Evolutionary conservation across 1,140 invertebrate species (phyloP).

Genomic region (Eupeodes corollae): DNA sequence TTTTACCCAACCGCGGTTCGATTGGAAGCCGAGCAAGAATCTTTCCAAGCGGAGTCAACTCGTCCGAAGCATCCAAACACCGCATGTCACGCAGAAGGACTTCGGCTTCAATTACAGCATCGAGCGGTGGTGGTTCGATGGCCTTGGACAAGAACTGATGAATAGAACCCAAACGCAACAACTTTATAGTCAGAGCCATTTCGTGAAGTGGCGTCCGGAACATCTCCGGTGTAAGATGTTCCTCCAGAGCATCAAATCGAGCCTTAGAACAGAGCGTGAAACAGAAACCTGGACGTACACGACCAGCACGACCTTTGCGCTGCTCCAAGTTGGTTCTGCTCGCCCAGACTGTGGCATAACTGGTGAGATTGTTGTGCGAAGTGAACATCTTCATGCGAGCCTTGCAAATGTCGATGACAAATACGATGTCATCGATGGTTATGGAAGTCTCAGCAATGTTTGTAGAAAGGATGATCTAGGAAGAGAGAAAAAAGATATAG

Average conservation of each 20-base stretch:
- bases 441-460: conserved; percentile 92
- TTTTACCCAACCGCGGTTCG: conserved; percentile 87
- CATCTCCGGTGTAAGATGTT: conserved; percentile 91
- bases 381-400: conserved; percentile 93
- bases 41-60: conserved; percentile 77
- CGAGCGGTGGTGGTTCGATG: conserved; percentile 84
- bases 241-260: conserved; percentile 64
- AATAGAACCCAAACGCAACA: conserved; percentile 79
- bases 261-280: conserved; percentile 77
- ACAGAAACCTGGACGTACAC: conserved; percentile 76
- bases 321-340: conserved; percentile 86
- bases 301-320: conserved; percentile 77
- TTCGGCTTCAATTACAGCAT: conserved; percentile 88
- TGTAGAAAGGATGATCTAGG: conserved; percentile 66
- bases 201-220: conserved; percentile 91
- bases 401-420: conserved; percentile 90
- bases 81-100: conserved; percentile 65
- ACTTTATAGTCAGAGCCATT: conserved; percentile 61
- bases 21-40: conserved; percentile 88
- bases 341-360: conserved; percentile 89
- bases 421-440: conserved; percentile 94
- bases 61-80: conserved; percentile 72
- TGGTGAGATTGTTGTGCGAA: conserved; percentile 91
- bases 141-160: conserved; percentile 89
- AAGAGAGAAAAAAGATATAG: background rate